These are phyloP conservation scores for Ciconia nigra DNA, from an alignment of 2,797 vertebrate species.

Conservation along the genomic window DNA sequence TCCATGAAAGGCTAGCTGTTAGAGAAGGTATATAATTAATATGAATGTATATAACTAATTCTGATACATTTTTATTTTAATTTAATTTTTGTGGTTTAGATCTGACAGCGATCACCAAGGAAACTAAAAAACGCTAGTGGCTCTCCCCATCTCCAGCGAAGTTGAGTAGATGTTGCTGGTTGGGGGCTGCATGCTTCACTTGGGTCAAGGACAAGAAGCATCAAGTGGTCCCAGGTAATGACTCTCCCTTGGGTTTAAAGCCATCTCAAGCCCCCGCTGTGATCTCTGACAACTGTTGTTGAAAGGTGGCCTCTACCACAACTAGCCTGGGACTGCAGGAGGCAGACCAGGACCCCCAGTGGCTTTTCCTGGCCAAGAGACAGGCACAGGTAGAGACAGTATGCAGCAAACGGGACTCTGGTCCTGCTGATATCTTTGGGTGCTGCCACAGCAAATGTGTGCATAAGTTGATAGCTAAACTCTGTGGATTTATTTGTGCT, in stretches of 20 bases:
- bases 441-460: neutral
- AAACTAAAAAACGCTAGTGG: neutral
- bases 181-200: rapidly evolving
- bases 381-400: rapidly evolving
- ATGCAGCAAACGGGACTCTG: rapidly evolving
- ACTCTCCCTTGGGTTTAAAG: neutral
- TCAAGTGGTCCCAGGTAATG: too few relatives aligned
- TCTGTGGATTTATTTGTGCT: neutral
- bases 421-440: rapidly evolving
- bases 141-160: neutral
- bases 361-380: neutral
- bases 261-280: neutral
- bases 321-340: rapidly evolving
- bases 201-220: neutral
- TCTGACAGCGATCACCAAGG: neutral
- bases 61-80: neutral
- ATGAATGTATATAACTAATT: neutral
- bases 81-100: neutral
- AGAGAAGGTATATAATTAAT: neutral
- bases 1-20: neutral
- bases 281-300: neutral
- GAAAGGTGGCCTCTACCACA: neutral
- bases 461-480: neutral
- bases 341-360: rapidly evolving
- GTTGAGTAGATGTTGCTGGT: neutral